Conservation (phyloP, 2,797 vertebrate genomes). For the Neosalanx taihuensis region DNA sequence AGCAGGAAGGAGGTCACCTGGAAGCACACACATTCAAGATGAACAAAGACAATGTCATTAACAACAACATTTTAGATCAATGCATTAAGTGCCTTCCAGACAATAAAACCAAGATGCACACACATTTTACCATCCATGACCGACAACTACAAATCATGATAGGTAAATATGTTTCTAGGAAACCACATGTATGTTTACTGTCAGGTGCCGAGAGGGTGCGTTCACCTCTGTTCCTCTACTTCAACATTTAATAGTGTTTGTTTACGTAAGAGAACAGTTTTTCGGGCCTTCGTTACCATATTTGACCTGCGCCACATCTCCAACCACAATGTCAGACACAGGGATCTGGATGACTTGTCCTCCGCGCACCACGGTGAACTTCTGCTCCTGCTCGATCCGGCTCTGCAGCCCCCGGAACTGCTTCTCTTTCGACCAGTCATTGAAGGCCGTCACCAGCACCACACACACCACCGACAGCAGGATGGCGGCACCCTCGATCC, state of each 20-base stretch:
- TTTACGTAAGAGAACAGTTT: not conserved
- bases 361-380: slow-evolving; percentile 84
- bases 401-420: slow-evolving; percentile 96
- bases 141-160: no score
- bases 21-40: slow-evolving; percentile 28
- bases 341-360: slow-evolving; percentile 88
- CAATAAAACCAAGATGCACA: no score
- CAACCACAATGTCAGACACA: slow-evolving; percentile 89
- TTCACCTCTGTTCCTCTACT: not conserved
- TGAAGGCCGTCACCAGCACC: slow-evolving; percentile 97
- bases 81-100: no score
- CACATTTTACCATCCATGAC: no score
- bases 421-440: slow-evolving; percentile 99
- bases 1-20: slow-evolving; percentile 95
- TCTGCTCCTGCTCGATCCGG: slow-evolving; percentile 97
- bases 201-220: not conserved
- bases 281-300: slow-evolving; percentile 75
- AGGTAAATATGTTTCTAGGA: no score
- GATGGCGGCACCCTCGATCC: slow-evolving; percentile 98
- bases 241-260: not conserved
- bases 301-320: slow-evolving; percentile 94
- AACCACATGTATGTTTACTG: no score
- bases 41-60: not conserved
- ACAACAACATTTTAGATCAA: no score
- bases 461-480: slow-evolving; percentile 93